A percentile compares a stretch with the other conserved stretches of the same genome.
These are phyloP conservation scores for Acleris literana DNA, from an alignment of 2,888 invertebrate genomes.

Conservation along the genomic window DNA sequence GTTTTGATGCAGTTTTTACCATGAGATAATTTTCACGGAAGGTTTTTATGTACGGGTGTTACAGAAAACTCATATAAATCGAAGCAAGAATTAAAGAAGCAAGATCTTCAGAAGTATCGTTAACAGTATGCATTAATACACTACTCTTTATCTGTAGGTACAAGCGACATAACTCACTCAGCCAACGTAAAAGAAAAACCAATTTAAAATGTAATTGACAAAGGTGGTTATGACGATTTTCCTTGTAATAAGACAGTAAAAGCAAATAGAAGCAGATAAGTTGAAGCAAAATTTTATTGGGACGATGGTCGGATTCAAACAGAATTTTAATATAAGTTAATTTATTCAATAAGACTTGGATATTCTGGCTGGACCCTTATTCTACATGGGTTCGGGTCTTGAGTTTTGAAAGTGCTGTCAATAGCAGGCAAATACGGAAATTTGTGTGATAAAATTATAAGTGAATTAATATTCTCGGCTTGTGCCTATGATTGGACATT, in stretches of 20 bases:
- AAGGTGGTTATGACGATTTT: conserved; percentile 7
- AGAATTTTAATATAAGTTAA: conserved; percentile 78
- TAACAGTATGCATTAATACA: no score
- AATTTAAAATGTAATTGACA: background rate
- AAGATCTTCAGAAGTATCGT: no score
- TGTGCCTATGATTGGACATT: no score
- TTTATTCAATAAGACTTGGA: conserved; percentile 74
- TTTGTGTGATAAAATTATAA: conserved; percentile 4
- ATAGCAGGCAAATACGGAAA: conserved; percentile 20
- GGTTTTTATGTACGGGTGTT: no score
- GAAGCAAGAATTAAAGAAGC: no score
- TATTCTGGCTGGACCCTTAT: conserved; percentile 55
- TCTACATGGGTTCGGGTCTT: conserved; percentile 51
- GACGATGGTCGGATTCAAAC: conserved; percentile 59
- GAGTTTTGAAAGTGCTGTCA: conserved; percentile 23
- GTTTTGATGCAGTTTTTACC: no score
- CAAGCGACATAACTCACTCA: no score
- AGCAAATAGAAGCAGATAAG: conserved; percentile 57
- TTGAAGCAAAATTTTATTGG: conserved; percentile 44
- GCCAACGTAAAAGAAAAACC: background rate
- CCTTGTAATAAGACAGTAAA: background rate
- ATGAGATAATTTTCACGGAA: no score
- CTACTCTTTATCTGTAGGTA: no score
- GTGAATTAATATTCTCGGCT: background rate
- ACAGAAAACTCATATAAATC: no score